Percentiles rank a stretch among this genome's conserved stretches.
These are phyloP conservation scores for Apostichopus leukothele DNA, from an alignment of 53 echinoderm and acorn worm genomes.

Conservation along the genomic window DNA sequence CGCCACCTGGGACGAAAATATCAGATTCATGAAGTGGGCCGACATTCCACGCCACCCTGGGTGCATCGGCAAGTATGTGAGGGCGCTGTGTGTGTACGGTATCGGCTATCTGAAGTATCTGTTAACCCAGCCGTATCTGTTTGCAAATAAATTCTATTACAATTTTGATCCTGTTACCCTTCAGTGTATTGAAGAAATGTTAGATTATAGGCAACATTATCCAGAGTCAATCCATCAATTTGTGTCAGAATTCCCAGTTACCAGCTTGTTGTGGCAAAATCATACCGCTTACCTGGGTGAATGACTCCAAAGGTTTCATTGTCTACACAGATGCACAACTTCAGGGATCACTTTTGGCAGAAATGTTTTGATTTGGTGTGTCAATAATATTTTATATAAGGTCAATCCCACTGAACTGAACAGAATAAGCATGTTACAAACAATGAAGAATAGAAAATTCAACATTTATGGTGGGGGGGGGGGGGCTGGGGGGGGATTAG, in stretches of 20 bases:
- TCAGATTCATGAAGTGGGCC: constrained; percentile 89
- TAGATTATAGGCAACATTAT: constrained; percentile 65
- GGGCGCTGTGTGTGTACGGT: constrained; percentile 78
- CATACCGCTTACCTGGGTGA: constrained; percentile 51
- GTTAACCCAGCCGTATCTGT: constrained; percentile 65
- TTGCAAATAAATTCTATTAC: constrained; percentile 88
- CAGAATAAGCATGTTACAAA: too few relatives aligned
- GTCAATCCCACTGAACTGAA: too few relatives aligned
- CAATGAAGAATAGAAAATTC: too few relatives aligned
- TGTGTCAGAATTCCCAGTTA: constrained; percentile 73
- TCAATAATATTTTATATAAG: too few relatives aligned
- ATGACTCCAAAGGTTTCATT: too few relatives aligned
- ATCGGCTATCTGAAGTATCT: constrained; percentile 75
- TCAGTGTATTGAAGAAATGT: constrained; percentile 86
- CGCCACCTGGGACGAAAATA: constrained; percentile 65
- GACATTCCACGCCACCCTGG: constrained; percentile 60
- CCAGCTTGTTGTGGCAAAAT: constrained; percentile 74
- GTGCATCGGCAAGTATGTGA: constrained; percentile 76
- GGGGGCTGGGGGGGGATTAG: too few relatives aligned
- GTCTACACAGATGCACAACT: too few relatives aligned
- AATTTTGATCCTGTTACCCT: constrained; percentile 79
- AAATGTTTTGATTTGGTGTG: too few relatives aligned
- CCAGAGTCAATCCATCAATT: constrained; percentile 54
- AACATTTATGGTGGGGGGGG: too few relatives aligned
- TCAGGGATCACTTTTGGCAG: too few relatives aligned